Percentiles rank a stretch among this genome's conserved stretches.
Evolutionary conservation across 2,888 invertebrate species (phyloP).

Genomic region (Crocallis elinguaria): DNA sequence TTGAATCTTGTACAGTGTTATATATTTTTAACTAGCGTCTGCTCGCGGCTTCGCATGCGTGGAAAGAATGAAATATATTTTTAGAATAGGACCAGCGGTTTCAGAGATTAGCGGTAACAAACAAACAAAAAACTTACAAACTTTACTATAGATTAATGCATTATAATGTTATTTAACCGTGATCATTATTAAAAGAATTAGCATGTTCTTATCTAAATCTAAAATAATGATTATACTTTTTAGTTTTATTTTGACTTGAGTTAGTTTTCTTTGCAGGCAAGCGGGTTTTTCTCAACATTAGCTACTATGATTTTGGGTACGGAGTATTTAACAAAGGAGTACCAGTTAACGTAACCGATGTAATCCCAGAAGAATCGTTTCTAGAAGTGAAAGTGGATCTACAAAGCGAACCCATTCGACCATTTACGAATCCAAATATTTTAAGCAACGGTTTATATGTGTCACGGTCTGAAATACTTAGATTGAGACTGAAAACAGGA

Average conservation of each 20-base stretch:
- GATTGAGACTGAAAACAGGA: slow-evolving; percentile 87
- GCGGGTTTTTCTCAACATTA: slow-evolving; percentile 89
- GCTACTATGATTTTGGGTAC: slow-evolving; percentile 83
- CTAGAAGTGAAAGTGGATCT: slow-evolving; percentile 85
- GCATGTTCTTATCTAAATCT: too few relatives aligned
- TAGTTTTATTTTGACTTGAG: not conserved
- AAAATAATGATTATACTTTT: not conserved
- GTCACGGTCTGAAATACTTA: slow-evolving; percentile 86
- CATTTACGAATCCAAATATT: slow-evolving; percentile 82
- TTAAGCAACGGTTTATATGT: slow-evolving; percentile 88
- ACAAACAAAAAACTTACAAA: too few relatives aligned
- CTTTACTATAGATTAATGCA: too few relatives aligned
- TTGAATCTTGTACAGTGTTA: too few relatives aligned
- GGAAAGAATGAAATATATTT: too few relatives aligned
- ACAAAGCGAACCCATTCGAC: slow-evolving; percentile 79
- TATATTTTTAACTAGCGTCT: too few relatives aligned
- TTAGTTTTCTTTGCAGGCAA: slow-evolving; percentile 69
- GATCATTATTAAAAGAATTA: too few relatives aligned
- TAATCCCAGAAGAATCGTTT: slow-evolving; percentile 69
- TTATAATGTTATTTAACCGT: too few relatives aligned
- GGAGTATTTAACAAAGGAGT: slow-evolving; percentile 71
- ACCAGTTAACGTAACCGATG: slow-evolving; percentile 60
- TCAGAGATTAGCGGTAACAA: too few relatives aligned
- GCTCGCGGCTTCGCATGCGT: too few relatives aligned
- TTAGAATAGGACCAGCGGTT: too few relatives aligned